These are phyloP conservation scores for Motacilla tschutschensis DNA, from an alignment of 2,113 vertebrate genomes.

Conservation along the genomic window DNA sequence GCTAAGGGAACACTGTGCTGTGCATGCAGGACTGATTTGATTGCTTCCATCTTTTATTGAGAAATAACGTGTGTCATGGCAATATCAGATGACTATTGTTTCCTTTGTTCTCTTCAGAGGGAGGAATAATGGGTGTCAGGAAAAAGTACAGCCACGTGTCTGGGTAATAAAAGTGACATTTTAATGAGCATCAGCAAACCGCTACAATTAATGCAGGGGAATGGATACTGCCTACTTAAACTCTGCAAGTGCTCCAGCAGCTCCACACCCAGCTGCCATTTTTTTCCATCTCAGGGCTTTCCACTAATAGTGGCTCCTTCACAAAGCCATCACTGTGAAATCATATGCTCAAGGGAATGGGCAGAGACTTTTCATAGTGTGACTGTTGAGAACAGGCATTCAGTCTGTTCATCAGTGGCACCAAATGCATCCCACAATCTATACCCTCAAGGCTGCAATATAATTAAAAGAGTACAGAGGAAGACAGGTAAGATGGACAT, in stretches of 20 bases:
- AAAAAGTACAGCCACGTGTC: slow-evolving; percentile 4
- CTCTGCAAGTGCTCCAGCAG: background rate
- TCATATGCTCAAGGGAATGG: background rate
- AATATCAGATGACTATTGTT: background rate
- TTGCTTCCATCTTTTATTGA: slow-evolving; percentile 17
- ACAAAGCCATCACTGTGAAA: background rate
- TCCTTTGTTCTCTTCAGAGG: slow-evolving; percentile 21
- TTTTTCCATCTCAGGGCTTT: background rate
- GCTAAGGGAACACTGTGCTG: background rate
- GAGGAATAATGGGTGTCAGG: slow-evolving; percentile 12
- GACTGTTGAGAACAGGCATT: background rate
- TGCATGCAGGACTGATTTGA: background rate
- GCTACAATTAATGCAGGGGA: background rate
- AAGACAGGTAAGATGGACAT: background rate
- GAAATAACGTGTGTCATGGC: background rate
- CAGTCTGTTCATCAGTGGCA: background rate
- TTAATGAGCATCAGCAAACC: background rate
- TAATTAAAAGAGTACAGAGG: background rate
- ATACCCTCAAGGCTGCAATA: background rate
- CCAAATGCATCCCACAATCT: background rate
- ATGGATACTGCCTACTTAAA: background rate
- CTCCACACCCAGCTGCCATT: background rate
- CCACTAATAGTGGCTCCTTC: background rate
- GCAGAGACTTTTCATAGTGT: background rate
- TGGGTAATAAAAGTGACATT: slow-evolving; percentile 7